Base-by-base conservation (phyloP, 30 jellyfish, hydroid and myxozoan species). In the Turritopsis rubra region DNA sequence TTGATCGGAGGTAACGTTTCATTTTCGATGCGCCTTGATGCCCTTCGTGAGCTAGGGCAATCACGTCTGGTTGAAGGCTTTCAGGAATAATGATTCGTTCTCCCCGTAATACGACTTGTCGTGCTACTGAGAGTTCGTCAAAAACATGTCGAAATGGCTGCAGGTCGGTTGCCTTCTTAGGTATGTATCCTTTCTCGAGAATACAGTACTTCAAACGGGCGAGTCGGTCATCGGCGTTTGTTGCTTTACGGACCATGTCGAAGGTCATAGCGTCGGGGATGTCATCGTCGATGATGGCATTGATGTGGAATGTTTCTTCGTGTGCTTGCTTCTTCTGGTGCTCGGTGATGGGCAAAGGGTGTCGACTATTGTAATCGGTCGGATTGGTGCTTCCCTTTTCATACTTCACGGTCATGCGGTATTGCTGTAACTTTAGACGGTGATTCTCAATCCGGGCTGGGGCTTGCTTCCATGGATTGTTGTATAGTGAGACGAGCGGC, bases 401-500 rank as follows among this genome's bases (percentile, higher is more conserved):
- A n/a, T 54, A 54, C 72, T 54, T 54, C n/a, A 54, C 72, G 18
- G 72, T 54, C 18, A 54, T 16, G n/a, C 72, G 72, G 72, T 54
- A 54, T n/a, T 18, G 19, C 72, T 54, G 72, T n/a, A n/a, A n/a
- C 68, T 68, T 54, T 18, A 68, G 78, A 23, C 83, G 66, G 25
- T 81, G 88, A 23, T 82, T 82, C 76, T 81, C 88, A 52, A 81
- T 65, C 25, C 88, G 27, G 20, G 76, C 52, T 52, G 88, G 88
- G 54, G 68, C 88, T 24, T 81, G 81, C 8, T 25, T 60, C 68
- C 71, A 24, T 0, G 66, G 82, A 66, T 81, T 53, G 83, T n/a
- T 68, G 29, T 81, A 53, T 85, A 81, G 66, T 29, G 82, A 54
- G 80, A 54, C 71, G 52, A 81, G 29, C 52, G 82, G 82, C 53